Evolutionary conservation across 1,140 invertebrate genomes (phyloP), one percentile per base, ranked within the genome.

Genomic region (Heliothis subflexa): DNA sequence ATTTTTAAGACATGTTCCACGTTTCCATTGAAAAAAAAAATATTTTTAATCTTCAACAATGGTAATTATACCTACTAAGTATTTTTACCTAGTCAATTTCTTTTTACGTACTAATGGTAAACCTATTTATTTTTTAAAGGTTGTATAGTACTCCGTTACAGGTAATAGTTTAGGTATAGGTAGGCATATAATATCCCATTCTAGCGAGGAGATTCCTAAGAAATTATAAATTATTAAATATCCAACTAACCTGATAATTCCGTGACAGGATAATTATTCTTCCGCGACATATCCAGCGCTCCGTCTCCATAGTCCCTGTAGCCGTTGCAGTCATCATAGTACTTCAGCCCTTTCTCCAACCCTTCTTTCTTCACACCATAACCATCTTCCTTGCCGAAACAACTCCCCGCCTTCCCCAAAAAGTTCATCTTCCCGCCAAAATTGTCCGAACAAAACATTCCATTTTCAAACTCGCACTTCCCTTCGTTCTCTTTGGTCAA

Each of bases 401-500:
- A 83, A 18, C 85, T 81, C 28, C 82, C 75, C 14, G 83, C 78
- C 54, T 92, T 90, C 14, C 82, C 85, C 75, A 89, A 71, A 83
- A 91, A 92, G 70, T 83, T 85, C 81, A 89, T 84, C 82, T 91
- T 91, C 86, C 82, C 89, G 85, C 88, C 88, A 81, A 87, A 90
- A 84, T 50, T 79, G 49, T 83, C 81, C 71, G 83, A 83, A 84
- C 84, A 87, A 64, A 87, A 91, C 84, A 89, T 91, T 87, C 86
- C 89, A 89, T 91, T 91, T 84, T 92, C 91, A 86, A 93, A 93
- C 73, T 93, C 88, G 71, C 90, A 91, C 80, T 91, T 93, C 64
- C 88, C 80, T 70, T 94, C 90, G 64, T 92, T 91, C 74, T 94
- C 91, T 78, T 95, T 95, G 50, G 96, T 97, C 72, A 97, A 91